These are phyloP conservation scores for Aphaenogaster ashmeadi DNA, from an alignment of 1,140 invertebrate genomes.

Conservation along the genomic window DNA sequence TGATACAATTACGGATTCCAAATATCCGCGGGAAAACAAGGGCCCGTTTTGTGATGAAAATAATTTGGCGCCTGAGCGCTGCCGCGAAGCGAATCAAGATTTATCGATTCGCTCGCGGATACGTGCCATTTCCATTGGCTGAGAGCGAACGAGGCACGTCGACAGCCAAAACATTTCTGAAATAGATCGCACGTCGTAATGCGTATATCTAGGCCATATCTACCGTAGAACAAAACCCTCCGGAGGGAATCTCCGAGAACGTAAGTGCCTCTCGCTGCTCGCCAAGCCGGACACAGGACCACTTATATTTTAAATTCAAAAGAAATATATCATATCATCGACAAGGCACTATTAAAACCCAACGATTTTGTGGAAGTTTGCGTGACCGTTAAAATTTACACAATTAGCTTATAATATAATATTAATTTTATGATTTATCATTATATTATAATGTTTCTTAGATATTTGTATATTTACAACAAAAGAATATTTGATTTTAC, in stretches of 20 bases:
- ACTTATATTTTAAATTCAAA: background rate
- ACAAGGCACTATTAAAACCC: too few relatives aligned
- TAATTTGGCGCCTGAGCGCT: conserved; percentile 44
- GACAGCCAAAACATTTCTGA: conserved; percentile 70
- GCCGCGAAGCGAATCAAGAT: conserved; percentile 55
- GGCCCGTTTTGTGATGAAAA: conserved; percentile 36
- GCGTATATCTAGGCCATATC: conserved; percentile 50
- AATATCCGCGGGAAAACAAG: conserved; percentile 31
- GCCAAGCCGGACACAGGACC: background rate
- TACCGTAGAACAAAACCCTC: conserved; percentile 43
- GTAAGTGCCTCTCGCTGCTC: background rate
- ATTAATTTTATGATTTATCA: too few relatives aligned
- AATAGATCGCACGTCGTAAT: conserved; percentile 62
- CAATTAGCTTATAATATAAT: too few relatives aligned
- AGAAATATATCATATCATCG: background rate
- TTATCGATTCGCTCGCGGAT: conserved; percentile 64
- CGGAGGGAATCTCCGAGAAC: background rate
- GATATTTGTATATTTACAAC: too few relatives aligned
- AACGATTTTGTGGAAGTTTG: too few relatives aligned
- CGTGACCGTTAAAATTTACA: too few relatives aligned
- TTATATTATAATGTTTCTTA: too few relatives aligned
- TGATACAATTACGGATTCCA: background rate
- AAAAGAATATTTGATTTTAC: too few relatives aligned
- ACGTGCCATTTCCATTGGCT: conserved; percentile 58
- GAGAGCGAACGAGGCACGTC: conserved; percentile 31